Conservation (phyloP, 2,888 invertebrate genomes). For the Isoperla grammatica region DNA sequence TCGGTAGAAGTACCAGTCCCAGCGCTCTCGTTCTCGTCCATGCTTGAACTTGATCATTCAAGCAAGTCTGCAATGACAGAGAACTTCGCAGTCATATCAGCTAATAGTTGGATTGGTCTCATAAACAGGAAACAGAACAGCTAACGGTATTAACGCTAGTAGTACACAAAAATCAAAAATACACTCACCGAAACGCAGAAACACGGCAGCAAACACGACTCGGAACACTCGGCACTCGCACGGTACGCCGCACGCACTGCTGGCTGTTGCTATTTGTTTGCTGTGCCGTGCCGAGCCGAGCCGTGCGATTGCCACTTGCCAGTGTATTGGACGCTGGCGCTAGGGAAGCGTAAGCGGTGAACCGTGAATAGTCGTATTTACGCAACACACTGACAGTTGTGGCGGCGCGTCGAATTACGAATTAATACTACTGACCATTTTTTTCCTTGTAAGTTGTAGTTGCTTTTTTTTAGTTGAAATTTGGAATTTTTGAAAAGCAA, state of each 20-base stretch:
- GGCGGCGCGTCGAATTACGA: conserved; percentile 1
- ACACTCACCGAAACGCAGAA: conserved; percentile 1
- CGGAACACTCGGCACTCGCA: not conserved
- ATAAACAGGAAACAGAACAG: no score
- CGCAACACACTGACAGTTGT: not conserved
- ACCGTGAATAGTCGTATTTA: not conserved
- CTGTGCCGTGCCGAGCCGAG: not conserved
- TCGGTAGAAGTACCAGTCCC: not conserved
- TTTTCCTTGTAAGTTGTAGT: no score
- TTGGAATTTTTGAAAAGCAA: not conserved
- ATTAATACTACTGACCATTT: not conserved
- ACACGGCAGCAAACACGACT: not conserved
- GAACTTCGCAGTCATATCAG: not conserved
- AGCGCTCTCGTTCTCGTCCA: conserved; percentile 1
- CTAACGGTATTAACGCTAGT: no score
- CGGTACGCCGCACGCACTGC: not conserved
- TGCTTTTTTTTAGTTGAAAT: not conserved
- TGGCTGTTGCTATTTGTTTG: not conserved
- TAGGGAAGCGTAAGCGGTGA: not conserved
- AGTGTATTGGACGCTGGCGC: not conserved
- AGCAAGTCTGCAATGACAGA: not conserved
- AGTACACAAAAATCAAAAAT: not conserved
- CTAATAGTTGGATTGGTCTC: not conserved
- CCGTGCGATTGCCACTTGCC: not conserved
- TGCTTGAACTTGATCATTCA: not conserved